These are phyloP conservation scores for Aporophyla lueneburgensis DNA, from an alignment of 2,888 invertebrate species.

Conservation along the genomic window DNA sequence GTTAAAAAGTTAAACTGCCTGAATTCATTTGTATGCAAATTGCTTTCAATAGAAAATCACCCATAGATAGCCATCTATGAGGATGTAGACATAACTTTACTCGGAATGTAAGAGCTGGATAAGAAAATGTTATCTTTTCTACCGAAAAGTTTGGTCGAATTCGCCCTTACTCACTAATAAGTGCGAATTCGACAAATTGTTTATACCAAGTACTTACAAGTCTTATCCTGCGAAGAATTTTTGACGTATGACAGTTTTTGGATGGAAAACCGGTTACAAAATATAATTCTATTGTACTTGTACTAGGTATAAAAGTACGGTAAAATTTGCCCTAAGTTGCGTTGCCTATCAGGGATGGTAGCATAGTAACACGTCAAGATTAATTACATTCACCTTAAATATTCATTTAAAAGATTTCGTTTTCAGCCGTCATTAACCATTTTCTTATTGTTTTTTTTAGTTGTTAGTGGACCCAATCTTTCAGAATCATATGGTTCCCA, in stretches of 20 bases:
- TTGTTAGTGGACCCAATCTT: not conserved
- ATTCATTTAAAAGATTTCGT: not conserved
- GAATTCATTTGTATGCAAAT: slow-evolving; percentile 74
- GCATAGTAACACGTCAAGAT: not conserved
- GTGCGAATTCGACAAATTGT: too few relatives aligned
- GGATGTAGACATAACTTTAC: slow-evolving; percentile 56
- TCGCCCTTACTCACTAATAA: too few relatives aligned
- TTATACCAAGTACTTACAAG: too few relatives aligned
- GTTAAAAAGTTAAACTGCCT: slow-evolving; percentile 60
- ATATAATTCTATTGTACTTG: too few relatives aligned
- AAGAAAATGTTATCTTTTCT: slow-evolving; percentile 23
- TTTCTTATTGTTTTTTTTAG: not conserved
- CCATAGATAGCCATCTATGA: slow-evolving; percentile 57
- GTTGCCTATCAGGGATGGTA: not conserved
- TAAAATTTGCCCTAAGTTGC: too few relatives aligned
- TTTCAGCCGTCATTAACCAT: not conserved
- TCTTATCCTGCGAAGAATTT: too few relatives aligned
- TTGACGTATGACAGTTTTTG: too few relatives aligned
- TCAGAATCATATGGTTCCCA: not conserved
- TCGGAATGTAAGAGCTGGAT: slow-evolving; percentile 51
- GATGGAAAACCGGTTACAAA: too few relatives aligned
- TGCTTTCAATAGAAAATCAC: slow-evolving; percentile 67
- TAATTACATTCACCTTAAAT: not conserved
- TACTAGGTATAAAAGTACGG: too few relatives aligned
- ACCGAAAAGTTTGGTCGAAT: too few relatives aligned